phyloP scores from a whole-genome alignment of 2,888 invertebrate species.

The Ennomos quercinarius region DNA sequence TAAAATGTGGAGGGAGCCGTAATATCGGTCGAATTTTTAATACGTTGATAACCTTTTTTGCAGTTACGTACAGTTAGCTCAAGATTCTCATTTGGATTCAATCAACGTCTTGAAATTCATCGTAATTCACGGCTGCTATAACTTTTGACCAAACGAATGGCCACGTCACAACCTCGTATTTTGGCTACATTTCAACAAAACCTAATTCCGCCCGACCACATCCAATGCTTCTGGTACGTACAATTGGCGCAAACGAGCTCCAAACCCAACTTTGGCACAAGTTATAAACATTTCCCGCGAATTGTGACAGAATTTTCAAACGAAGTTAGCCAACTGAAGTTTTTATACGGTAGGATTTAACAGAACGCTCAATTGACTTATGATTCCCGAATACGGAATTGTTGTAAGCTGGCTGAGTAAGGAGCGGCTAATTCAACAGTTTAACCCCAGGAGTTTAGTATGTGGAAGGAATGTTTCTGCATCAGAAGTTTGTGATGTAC shows the following conservation, averaged over 20 bases:
- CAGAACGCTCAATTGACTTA: slow-evolving; percentile 39
- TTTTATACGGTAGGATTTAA: slow-evolving; percentile 50
- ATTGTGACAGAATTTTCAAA: slow-evolving; percentile 52
- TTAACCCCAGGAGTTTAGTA: slow-evolving; percentile 31
- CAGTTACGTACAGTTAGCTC: too few species aligned
- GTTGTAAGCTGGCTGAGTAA: slow-evolving; percentile 16
- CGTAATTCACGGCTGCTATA: background rate
- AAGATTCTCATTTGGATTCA: too few species aligned
- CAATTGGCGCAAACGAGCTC: slow-evolving; percentile 63
- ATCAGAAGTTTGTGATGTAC: slow-evolving; percentile 35
- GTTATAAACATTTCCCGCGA: slow-evolving; percentile 51
- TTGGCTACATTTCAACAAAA: slow-evolving; percentile 47
- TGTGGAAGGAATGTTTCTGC: slow-evolving; percentile 32
- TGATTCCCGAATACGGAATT: slow-evolving; percentile 24
- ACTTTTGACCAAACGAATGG: background rate
- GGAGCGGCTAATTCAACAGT: slow-evolving; percentile 26
- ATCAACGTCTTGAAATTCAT: too few species aligned
- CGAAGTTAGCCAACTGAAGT: slow-evolving; percentile 49
- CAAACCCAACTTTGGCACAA: slow-evolving; percentile 55
- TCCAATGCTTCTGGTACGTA: slow-evolving; percentile 46
- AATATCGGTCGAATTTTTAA: too few species aligned
- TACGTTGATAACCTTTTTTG: too few species aligned
- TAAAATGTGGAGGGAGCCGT: too few species aligned
- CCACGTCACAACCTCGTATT: slow-evolving; percentile 12
- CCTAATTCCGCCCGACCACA: slow-evolving; percentile 52